phyloP scores from a whole-genome alignment of 2,888 invertebrate genomes.

The Antitype chi region DNA sequence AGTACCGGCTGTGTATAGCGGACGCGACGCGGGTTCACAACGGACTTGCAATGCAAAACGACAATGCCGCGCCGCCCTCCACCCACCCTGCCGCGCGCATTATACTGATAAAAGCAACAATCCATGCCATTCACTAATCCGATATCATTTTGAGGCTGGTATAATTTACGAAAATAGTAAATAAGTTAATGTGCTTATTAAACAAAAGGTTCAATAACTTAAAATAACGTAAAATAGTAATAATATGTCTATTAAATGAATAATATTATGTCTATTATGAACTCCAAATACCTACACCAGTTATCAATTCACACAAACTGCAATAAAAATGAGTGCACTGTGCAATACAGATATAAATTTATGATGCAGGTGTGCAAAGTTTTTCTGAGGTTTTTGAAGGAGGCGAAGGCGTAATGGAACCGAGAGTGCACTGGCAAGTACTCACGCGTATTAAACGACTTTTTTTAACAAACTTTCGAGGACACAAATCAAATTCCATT shows the following conservation, averaged over 20 bases:
- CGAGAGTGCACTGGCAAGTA: neutral
- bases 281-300: neutral
- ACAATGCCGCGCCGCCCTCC: slow-evolving; percentile 67
- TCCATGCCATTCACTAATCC: slow-evolving; percentile 76
- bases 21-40: slow-evolving; percentile 72
- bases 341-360: neutral
- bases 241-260: neutral
- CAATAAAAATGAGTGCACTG: slow-evolving; percentile 5
- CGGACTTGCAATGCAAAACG: slow-evolving; percentile 83
- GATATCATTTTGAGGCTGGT: slow-evolving; percentile 50
- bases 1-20: slow-evolving; percentile 69
- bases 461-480: neutral
- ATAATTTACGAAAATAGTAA: slow-evolving; percentile 14
- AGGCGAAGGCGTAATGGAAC: neutral
- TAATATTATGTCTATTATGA: neutral
- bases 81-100: slow-evolving; percentile 67
- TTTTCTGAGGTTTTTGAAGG: neutral
- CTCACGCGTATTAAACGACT: neutral
- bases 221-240: neutral
- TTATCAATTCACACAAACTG: neutral
- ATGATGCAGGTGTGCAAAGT: neutral
- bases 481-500: neutral
- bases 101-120: slow-evolving; percentile 70
- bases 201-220: neutral
- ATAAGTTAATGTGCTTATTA: neutral